These are phyloP conservation scores for Lagopus muta DNA, from an alignment of 2,113 vertebrate genomes.

Conservation along the genomic window DNA sequence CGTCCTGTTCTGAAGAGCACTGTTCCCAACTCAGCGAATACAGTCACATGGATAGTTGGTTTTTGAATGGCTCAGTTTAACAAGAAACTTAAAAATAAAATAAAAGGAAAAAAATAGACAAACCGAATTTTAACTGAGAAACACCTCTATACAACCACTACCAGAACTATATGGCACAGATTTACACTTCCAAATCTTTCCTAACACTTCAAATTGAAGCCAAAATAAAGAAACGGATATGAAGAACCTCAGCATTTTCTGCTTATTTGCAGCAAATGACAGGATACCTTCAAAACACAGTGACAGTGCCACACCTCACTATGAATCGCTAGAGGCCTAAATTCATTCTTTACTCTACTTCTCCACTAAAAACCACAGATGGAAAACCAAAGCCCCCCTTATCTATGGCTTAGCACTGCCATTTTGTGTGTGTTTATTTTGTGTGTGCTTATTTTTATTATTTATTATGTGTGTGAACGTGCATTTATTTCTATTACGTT, in stretches of 20 bases:
- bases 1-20: background rate
- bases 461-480: too few relatives aligned
- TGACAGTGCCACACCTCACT: background rate
- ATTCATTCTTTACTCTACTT: background rate
- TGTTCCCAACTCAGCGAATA: background rate
- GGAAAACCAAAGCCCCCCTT: background rate
- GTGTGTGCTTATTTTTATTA: too few relatives aligned
- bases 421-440: background rate
- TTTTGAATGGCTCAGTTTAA: background rate
- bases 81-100: background rate
- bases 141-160: background rate
- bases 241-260: background rate
- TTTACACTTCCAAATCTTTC: background rate
- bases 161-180: background rate
- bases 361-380: background rate
- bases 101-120: too few relatives aligned
- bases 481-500: background rate
- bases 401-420: background rate
- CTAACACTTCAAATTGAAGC: background rate
- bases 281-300: background rate
- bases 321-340: background rate
- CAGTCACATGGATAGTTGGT: fast-evolving
- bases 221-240: background rate
- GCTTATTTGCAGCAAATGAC: background rate
- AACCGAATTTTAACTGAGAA: background rate